A percentile compares a stretch with the other conserved stretches of the same genome.
Evolutionary conservation across 2,113 vertebrate species (phyloP).

Genomic region (Pitta sordida): DNA sequence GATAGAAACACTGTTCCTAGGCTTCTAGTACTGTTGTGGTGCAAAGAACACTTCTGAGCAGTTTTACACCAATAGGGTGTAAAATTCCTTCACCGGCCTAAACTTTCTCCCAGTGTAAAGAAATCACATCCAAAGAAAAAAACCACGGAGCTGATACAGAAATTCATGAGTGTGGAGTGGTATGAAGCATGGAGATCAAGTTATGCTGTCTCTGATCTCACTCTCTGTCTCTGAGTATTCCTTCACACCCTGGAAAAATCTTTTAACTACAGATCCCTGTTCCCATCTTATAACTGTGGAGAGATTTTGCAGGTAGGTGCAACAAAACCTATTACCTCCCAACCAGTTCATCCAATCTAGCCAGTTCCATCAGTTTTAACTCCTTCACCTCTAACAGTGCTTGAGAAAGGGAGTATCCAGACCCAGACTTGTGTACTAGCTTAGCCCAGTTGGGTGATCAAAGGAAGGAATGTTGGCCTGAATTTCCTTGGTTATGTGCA

Average conservation of each 20-base stretch:
- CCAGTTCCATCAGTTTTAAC: conserved; percentile 25
- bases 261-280: not conserved
- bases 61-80: rapidly evolving
- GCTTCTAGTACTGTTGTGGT: not conserved
- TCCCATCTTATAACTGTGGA: not conserved
- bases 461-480: conserved; percentile 37
- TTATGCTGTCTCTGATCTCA: not conserved
- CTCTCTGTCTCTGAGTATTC: not conserved
- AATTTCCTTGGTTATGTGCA: not conserved
- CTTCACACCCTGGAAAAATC: not conserved
- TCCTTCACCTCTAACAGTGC: not conserved
- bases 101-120: not conserved
- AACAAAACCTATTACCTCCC: not conserved
- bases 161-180: not conserved
- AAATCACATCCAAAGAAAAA: not conserved
- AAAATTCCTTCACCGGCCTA: not conserved
- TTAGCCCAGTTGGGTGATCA: not conserved
- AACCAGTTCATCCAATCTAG: conserved; percentile 6
- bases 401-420: conserved; percentile 7
- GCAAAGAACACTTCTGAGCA: not conserved
- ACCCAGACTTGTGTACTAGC: not conserved
- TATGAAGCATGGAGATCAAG: not conserved
- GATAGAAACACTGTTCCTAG: not conserved
- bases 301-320: not conserved
- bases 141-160: not conserved